A percentile compares a stretch with the other conserved stretches of the same genome.
Evolutionary conservation across 2,888 invertebrate species (phyloP).

Genomic region (Tholera decimalis): DNA sequence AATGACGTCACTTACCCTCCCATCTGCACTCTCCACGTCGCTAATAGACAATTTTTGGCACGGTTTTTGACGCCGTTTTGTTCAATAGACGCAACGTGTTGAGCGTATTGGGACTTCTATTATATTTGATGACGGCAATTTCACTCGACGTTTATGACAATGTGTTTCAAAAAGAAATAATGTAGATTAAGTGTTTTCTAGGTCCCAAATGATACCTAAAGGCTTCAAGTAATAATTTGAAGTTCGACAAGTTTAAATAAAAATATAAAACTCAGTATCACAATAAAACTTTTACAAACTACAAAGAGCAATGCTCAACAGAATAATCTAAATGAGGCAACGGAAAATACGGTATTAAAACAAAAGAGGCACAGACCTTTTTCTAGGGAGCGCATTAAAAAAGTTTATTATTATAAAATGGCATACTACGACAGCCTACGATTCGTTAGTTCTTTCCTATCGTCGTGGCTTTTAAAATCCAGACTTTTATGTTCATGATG

Average conservation of each 20-base stretch:
- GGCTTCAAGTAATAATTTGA: slow-evolving; percentile 9
- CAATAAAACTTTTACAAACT: slow-evolving; percentile 42
- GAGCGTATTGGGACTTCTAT: slow-evolving; percentile 50
- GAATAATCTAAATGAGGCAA: slow-evolving; percentile 71
- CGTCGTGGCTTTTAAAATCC: slow-evolving; percentile 77
- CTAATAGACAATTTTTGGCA: slow-evolving; percentile 89
- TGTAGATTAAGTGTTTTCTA: slow-evolving; percentile 9
- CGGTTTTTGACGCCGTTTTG: slow-evolving; percentile 81
- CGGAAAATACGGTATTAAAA: slow-evolving; percentile 75
- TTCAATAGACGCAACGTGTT: slow-evolving; percentile 63
- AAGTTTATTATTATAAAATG: slow-evolving; percentile 77
- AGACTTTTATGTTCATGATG: slow-evolving; percentile 82
- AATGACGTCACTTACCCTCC: slow-evolving; percentile 89
- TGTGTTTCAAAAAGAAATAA: slow-evolving; percentile 42
- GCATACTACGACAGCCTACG: slow-evolving; percentile 71
- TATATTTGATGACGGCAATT: slow-evolving; percentile 53
- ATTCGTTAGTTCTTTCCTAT: slow-evolving; percentile 77
- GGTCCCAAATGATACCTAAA: not conserved
- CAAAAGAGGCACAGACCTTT: slow-evolving; percentile 71
- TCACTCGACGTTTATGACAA: slow-evolving; percentile 37
- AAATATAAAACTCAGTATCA: slow-evolving; percentile 20
- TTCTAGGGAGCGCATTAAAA: slow-evolving; percentile 70
- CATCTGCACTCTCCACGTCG: slow-evolving; percentile 71
- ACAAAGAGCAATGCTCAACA: slow-evolving; percentile 65
- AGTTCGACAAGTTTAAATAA: not conserved